Evolutionary conservation across 2,797 vertebrate species (phyloP).

Genomic region (Sebastes umbrosus): DNA sequence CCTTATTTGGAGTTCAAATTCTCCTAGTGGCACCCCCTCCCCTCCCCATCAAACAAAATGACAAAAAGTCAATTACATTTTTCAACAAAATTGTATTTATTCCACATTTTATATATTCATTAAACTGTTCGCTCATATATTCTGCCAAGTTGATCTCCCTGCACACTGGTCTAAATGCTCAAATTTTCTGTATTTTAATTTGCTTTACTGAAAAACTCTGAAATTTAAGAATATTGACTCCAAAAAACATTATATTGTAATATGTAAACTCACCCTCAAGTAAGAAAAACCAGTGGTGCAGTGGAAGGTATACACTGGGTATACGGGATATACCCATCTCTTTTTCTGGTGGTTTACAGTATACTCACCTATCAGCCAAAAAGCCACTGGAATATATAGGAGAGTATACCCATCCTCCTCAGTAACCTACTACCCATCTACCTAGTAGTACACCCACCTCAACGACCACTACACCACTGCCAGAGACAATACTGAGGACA

Average conservation of each 20-base stretch:
- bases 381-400: too few species aligned
- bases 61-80: neutral
- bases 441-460: too few species aligned
- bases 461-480: too few species aligned
- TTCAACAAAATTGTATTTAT: neutral
- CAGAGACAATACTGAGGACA: neutral
- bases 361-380: too few species aligned
- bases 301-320: too few species aligned
- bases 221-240: neutral
- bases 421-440: too few species aligned
- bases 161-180: neutral
- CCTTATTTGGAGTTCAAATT: neutral
- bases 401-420: too few species aligned
- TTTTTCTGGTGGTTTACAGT: too few species aligned
- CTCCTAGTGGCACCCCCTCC: neutral
- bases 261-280: neutral
- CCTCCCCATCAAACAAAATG: neutral
- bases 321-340: too few species aligned
- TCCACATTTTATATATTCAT: neutral
- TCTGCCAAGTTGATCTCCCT: neutral
- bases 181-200: neutral
- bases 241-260: neutral
- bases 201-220: neutral
- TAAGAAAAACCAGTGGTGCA: neutral
- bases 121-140: neutral